Conservation (phyloP, 2,113 vertebrate species). For the Misgurnus mizolepis region DNA sequence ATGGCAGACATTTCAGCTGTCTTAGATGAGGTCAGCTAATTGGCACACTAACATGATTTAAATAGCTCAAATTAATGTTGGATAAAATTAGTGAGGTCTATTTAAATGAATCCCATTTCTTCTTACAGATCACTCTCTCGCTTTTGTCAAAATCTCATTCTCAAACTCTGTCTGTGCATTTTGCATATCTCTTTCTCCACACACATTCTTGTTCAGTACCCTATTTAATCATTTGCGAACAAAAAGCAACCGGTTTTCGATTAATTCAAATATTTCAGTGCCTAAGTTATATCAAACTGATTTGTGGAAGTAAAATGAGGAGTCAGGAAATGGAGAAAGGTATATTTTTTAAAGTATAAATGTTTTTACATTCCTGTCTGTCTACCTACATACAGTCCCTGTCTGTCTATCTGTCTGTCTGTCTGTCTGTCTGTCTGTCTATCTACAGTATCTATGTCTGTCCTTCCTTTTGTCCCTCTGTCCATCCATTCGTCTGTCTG, state of each 20-base stretch:
- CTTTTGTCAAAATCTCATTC: constrained; percentile 1
- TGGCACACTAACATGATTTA: constrained; percentile 54
- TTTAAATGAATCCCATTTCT: constrained; percentile 49
- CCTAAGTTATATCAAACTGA: constrained; percentile 16
- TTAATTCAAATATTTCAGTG: constrained; percentile 26
- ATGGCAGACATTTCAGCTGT: constrained; percentile 36
- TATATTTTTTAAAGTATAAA: not conserved
- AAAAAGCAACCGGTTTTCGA: not conserved
- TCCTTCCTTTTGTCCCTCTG: too few species aligned
- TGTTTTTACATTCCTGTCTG: too few species aligned
- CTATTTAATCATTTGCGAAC: not conserved
- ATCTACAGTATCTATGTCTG: too few species aligned
- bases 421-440: too few species aligned
- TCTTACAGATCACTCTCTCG: not conserved
- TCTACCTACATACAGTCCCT: too few species aligned
- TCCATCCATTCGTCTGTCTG: too few species aligned
- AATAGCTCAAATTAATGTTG: constrained; percentile 57
- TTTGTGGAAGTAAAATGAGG: not conserved
- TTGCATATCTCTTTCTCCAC: not conserved
- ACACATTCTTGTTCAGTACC: not conserved
- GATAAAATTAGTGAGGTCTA: constrained; percentile 51
- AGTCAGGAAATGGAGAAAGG: not conserved
- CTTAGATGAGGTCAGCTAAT: constrained; percentile 57
- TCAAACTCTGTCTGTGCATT: not conserved
- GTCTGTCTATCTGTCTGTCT: too few species aligned